These are phyloP conservation scores for Anastrepha ludens DNA, from an alignment of 1,140 invertebrate species.

Conservation along the genomic window DNA sequence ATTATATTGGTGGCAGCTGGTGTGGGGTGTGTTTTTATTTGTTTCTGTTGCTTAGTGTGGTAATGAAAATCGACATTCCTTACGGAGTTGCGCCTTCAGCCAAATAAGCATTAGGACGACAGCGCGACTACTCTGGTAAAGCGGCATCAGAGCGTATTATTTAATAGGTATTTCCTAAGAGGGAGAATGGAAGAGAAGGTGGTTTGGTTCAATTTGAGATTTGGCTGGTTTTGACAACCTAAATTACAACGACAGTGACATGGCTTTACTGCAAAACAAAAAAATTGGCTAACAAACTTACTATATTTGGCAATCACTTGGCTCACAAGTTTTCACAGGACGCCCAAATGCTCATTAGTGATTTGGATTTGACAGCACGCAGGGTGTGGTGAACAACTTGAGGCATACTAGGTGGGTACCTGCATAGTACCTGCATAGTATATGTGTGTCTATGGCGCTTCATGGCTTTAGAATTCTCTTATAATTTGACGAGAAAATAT, in stretches of 20 bases:
- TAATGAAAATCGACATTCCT: constrained; percentile 58
- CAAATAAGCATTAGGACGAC: not conserved
- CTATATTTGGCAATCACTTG: not conserved
- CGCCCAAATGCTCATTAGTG: not conserved
- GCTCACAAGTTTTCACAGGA: not conserved
- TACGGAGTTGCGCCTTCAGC: constrained; percentile 55
- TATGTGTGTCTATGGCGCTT: no score
- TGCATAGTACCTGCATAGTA: not conserved
- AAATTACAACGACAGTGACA: constrained; percentile 57
- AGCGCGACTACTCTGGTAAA: not conserved
- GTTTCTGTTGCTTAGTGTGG: constrained; percentile 7
- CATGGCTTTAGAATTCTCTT: no score
- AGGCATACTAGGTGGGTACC: not conserved
- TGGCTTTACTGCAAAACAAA: not conserved
- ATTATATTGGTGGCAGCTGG: not conserved
- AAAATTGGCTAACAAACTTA: constrained; percentile 44
- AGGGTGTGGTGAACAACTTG: not conserved
- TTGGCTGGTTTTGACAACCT: constrained; percentile 57
- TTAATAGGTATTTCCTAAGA: constrained; percentile 8
- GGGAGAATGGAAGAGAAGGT: not conserved
- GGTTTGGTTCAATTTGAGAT: not conserved
- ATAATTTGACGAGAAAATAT: no score
- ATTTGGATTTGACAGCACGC: not conserved
- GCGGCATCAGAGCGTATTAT: constrained; percentile 9
- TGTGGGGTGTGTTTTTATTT: not conserved